Conservation (phyloP, 2,113 vertebrate genomes). For the Gasterosteus nipponicus region DNA sequence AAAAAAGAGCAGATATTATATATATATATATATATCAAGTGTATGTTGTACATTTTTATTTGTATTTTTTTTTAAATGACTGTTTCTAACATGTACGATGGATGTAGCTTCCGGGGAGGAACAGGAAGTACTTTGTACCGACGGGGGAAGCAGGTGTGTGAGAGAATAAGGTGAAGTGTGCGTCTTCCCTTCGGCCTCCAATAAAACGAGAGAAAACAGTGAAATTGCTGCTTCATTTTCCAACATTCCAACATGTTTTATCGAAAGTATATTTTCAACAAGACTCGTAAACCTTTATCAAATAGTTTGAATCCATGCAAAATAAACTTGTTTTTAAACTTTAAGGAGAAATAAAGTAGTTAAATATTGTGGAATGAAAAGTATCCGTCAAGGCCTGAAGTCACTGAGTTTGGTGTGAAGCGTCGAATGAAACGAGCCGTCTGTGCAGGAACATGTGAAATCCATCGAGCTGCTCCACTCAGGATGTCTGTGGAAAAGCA, state of each 20-base stretch:
- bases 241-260: not conserved
- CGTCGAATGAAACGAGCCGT: slow-evolving; percentile 10
- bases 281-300: not conserved
- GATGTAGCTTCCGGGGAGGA: slow-evolving; percentile 88
- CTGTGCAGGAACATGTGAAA: slow-evolving; percentile 74
- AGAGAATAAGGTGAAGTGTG: slow-evolving; percentile 72
- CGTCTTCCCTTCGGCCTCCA: slow-evolving; percentile 79
- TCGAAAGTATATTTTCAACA: not conserved
- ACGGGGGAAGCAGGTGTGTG: slow-evolving; percentile 80
- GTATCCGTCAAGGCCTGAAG: not conserved
- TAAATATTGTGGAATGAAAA: not conserved
- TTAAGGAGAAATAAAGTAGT: not conserved
- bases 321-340: not conserved
- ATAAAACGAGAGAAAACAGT: slow-evolving; percentile 75
- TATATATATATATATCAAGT: slow-evolving; percentile 96
- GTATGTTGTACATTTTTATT: slow-evolving; percentile 98
- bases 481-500: slow-evolving; percentile 80
- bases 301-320: not conserved
- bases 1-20: slow-evolving; percentile 84
- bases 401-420: slow-evolving; percentile 9
- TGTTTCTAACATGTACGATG: slow-evolving; percentile 93
- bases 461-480: slow-evolving; percentile 75
- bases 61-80: slow-evolving; percentile 83
- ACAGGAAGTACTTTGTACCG: slow-evolving; percentile 87
- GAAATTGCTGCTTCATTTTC: slow-evolving; percentile 46